A percentile compares a stretch with the other conserved stretches of the same genome.
Conservation (phyloP, 2,888 invertebrate genomes). For the Subacronicta megacephala region DNA sequence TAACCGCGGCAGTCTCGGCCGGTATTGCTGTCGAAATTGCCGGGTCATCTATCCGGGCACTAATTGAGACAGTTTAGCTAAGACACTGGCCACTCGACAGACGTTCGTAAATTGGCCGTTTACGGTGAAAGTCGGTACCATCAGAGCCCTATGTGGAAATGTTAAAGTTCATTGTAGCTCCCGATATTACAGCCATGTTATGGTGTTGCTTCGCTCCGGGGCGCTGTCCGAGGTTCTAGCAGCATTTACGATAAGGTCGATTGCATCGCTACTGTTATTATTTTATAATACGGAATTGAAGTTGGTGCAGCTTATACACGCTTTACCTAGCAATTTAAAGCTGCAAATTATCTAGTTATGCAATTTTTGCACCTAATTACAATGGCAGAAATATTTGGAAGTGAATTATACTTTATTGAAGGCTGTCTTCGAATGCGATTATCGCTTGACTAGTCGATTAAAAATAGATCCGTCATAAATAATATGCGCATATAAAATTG, state of each 20-base stretch:
- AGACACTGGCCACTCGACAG: constrained; percentile 84
- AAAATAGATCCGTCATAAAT: constrained; percentile 18
- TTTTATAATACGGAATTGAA: constrained; percentile 44
- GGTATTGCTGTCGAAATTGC: constrained; percentile 81
- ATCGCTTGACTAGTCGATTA: constrained; percentile 21
- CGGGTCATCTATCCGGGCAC: constrained; percentile 85
- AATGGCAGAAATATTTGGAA: constrained; percentile 18
- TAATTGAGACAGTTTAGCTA: constrained; percentile 88
- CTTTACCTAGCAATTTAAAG: constrained; percentile 42
- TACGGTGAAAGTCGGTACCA: constrained; percentile 85
- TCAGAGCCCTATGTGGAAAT: constrained; percentile 81
- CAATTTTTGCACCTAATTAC: constrained; percentile 36
- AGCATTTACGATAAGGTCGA: constrained; percentile 62
- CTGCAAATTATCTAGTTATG: constrained; percentile 39
- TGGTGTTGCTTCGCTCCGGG: constrained; percentile 77
- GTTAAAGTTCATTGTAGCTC: constrained; percentile 85
- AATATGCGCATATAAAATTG: background rate
- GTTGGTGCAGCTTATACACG: constrained; percentile 43
- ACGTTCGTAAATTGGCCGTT: constrained; percentile 86
- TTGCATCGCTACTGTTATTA: constrained; percentile 32
- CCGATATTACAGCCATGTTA: constrained; percentile 82
- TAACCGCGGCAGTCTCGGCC: constrained; percentile 75
- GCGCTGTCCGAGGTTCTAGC: constrained; percentile 67
- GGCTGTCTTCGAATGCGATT: constrained; percentile 15
- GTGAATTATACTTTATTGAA: constrained; percentile 34